A percentile compares a stretch with the other conserved stretches of the same genome.
Evolutionary conservation across 2,888 invertebrate genomes (phyloP).

Genomic region (Scaptomyza polygonia): DNA sequence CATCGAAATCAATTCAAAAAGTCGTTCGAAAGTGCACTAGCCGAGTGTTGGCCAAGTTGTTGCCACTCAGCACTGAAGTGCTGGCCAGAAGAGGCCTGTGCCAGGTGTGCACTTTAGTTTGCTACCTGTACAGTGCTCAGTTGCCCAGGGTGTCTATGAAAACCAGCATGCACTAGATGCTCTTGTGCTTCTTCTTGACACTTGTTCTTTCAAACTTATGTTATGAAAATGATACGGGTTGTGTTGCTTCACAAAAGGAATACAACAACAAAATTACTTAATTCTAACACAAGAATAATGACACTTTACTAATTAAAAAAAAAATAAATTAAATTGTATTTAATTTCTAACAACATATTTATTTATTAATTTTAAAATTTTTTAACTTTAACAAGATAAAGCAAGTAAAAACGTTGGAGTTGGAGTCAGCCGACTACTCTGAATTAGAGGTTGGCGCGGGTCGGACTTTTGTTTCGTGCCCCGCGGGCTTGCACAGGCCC

Average conservation of each 20-base stretch:
- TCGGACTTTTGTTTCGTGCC: too few relatives aligned
- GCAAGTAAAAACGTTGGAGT: too few relatives aligned
- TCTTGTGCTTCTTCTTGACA: neutral
- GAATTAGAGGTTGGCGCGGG: too few relatives aligned
- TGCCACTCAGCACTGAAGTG: conserved; percentile 69
- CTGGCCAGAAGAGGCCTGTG: conserved; percentile 19
- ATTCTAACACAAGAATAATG: too few relatives aligned
- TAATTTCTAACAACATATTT: too few relatives aligned
- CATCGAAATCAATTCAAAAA: conserved; percentile 65
- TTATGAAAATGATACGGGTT: neutral
- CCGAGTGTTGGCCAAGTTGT: conserved; percentile 55
- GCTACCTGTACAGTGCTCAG: conserved; percentile 29
- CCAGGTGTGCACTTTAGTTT: conserved; percentile 60
- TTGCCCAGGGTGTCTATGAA: neutral
- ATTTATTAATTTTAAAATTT: too few relatives aligned
- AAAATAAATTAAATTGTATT: too few relatives aligned
- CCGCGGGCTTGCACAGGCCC: too few relatives aligned
- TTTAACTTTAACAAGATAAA: too few relatives aligned
- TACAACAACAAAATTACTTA: too few relatives aligned
- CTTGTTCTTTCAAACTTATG: neutral
- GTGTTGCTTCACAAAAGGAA: neutral
- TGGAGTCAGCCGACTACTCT: too few relatives aligned
- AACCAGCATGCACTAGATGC: neutral
- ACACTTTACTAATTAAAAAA: too few relatives aligned
- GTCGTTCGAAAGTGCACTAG: conserved; percentile 49